phyloP scores from a whole-genome alignment of 2,113 vertebrate genomes.

The Helogale parvula region DNA sequence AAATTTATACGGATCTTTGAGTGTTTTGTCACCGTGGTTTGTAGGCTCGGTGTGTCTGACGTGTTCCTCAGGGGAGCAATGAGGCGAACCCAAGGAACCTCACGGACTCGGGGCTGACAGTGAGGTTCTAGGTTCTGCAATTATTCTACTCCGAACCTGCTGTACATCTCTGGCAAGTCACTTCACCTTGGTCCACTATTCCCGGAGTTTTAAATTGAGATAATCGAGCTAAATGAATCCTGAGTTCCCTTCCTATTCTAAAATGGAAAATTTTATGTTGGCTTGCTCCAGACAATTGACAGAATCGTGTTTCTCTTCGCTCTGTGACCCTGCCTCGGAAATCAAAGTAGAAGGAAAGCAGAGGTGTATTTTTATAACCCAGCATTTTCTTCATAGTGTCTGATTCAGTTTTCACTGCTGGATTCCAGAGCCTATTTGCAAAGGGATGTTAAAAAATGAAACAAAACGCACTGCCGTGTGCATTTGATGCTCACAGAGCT shows the following conservation, averaged over 20 bases:
- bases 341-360: constrained; percentile 9
- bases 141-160: neutral
- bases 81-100: neutral
- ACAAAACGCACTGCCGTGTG: neutral
- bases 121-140: neutral
- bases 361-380: constrained; percentile 26
- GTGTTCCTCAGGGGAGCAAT: neutral
- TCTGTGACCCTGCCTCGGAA: neutral
- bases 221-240: neutral
- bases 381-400: constrained; percentile 21
- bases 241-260: neutral
- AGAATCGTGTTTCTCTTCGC: neutral
- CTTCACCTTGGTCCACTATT: neutral
- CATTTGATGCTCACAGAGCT: neutral
- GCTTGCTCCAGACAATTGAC: neutral
- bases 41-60: neutral
- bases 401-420: constrained; percentile 38
- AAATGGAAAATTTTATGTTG: neutral
- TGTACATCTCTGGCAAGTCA: neutral
- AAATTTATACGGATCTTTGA: neutral
- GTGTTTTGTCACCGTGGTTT: neutral
- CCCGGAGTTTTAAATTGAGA: neutral
- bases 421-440: constrained; percentile 33
- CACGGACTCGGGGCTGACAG: neutral
- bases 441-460: constrained; percentile 6